Evolutionary conservation across 2,888 invertebrate species (phyloP).

Genomic region (Diarsia mendica): DNA sequence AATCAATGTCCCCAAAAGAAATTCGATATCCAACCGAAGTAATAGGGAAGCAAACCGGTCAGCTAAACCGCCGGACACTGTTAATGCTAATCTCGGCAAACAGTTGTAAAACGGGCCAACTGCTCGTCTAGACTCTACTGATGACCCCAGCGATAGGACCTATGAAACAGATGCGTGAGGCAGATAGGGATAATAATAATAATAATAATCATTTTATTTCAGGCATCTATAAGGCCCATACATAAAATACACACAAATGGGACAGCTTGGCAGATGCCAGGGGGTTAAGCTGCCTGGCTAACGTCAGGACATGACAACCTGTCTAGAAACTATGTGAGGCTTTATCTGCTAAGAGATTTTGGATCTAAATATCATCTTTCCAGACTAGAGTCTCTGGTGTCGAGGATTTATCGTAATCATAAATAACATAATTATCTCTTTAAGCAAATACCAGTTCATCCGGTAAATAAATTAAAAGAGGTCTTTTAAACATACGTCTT

Average conservation of each 20-base stretch:
- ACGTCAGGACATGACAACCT: slow-evolving; percentile 15
- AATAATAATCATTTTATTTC: too few relatives aligned
- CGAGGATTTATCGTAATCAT: not conserved
- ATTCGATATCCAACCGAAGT: slow-evolving; percentile 17
- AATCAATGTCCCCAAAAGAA: not conserved
- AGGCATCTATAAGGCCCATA: too few relatives aligned
- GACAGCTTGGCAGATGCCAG: slow-evolving; percentile 32
- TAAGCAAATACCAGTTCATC: slow-evolving; percentile 1
- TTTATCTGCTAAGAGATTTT: not conserved
- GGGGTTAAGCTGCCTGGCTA: slow-evolving; percentile 7
- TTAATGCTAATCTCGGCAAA: slow-evolving; percentile 44
- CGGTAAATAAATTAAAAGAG: not conserved
- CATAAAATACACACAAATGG: too few relatives aligned
- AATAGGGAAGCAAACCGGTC: slow-evolving; percentile 39
- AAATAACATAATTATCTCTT: not conserved
- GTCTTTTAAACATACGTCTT: not conserved
- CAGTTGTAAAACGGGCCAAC: slow-evolving; percentile 43
- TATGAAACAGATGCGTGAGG: slow-evolving; percentile 24
- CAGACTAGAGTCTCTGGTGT: not conserved
- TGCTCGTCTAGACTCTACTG: slow-evolving; percentile 46
- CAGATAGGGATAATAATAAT: slow-evolving; percentile 23
- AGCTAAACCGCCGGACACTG: slow-evolving; percentile 38
- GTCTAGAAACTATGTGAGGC: slow-evolving; percentile 8
- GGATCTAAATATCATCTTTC: not conserved
- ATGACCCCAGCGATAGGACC: slow-evolving; percentile 43